Conservation (phyloP, 1,140 invertebrate genomes). For the Bombus affinis region DNA sequence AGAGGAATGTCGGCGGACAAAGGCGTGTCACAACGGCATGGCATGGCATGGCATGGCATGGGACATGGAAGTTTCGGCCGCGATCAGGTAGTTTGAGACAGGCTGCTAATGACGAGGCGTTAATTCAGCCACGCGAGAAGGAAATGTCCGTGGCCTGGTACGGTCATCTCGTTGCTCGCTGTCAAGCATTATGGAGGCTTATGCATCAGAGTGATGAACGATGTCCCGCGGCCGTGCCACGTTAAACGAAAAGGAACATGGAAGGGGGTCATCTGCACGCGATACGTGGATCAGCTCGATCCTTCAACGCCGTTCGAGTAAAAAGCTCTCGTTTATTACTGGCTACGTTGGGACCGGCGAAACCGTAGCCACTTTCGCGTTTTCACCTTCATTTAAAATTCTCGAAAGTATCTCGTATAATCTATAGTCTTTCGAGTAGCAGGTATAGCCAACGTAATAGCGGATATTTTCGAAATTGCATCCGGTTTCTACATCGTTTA, state of each 20-base stretch:
- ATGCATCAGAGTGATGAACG: conserved; percentile 76
- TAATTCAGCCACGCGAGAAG: conserved; percentile 73
- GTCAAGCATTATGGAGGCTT: conserved; percentile 70
- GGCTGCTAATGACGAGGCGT: conserved; percentile 76
- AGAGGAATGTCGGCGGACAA: not conserved
- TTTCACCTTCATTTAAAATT: conserved; percentile 43
- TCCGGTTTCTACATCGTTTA: conserved; percentile 32
- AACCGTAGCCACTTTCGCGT: conserved; percentile 17
- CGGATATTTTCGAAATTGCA: conserved; percentile 41
- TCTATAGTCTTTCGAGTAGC: not conserved
- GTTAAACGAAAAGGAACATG: conserved; percentile 56
- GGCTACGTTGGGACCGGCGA: conserved; percentile 32
- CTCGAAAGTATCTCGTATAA: conserved; percentile 23
- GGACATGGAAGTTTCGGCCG: conserved; percentile 44
- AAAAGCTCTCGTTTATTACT: conserved; percentile 72
- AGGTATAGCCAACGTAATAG: conserved; percentile 8
- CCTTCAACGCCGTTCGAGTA: conserved; percentile 68
- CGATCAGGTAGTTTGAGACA: conserved; percentile 49
- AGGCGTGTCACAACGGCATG: not conserved
- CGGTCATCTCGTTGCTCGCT: conserved; percentile 60
- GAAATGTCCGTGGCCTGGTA: conserved; percentile 65
- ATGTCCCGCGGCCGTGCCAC: conserved; percentile 65
- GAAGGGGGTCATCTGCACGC: conserved; percentile 69
- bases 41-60: not conserved
- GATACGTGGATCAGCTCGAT: conserved; percentile 71